These are phyloP conservation scores for Heliconius melpomene DNA, from an alignment of 1,140 invertebrate species.

Conservation along the genomic window DNA sequence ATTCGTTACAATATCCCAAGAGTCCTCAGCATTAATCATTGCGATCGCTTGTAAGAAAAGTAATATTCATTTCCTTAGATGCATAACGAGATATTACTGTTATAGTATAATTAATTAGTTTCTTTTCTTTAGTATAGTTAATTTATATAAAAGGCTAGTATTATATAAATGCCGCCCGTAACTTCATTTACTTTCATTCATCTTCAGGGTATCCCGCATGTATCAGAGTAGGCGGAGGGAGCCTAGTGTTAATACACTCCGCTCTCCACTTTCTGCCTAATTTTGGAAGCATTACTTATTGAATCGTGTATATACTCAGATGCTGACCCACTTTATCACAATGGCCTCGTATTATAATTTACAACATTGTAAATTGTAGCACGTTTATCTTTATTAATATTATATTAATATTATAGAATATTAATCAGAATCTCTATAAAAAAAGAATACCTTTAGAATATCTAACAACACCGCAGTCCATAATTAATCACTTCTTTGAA, in stretches of 20 bases:
- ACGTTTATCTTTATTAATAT: too few relatives aligned
- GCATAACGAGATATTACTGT: constrained; percentile 2
- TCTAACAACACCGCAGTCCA: constrained; percentile 23
- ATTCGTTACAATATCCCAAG: neutral
- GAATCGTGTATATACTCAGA: too few relatives aligned
- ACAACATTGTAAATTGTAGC: too few relatives aligned
- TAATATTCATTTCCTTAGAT: neutral
- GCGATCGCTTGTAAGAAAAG: neutral
- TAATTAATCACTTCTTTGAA: constrained; percentile 35
- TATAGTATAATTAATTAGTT: constrained; percentile 12
- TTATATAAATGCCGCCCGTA: neutral
- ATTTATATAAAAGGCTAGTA: neutral
- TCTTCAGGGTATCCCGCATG: too few relatives aligned
- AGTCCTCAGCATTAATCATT: constrained; percentile 8
- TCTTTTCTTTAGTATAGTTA: neutral
- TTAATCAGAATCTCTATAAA: neutral
- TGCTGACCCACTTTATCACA: too few relatives aligned
- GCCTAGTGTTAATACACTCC: too few relatives aligned
- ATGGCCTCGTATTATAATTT: too few relatives aligned
- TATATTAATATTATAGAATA: neutral
- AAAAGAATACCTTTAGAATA: neutral
- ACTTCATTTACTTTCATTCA: too few relatives aligned
- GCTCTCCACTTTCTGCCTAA: too few relatives aligned
- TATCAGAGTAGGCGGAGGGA: too few relatives aligned
- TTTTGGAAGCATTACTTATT: too few relatives aligned